Evolutionary conservation across 2,797 vertebrate genomes (phyloP).

Genomic region (Neostethus bicornis): DNA sequence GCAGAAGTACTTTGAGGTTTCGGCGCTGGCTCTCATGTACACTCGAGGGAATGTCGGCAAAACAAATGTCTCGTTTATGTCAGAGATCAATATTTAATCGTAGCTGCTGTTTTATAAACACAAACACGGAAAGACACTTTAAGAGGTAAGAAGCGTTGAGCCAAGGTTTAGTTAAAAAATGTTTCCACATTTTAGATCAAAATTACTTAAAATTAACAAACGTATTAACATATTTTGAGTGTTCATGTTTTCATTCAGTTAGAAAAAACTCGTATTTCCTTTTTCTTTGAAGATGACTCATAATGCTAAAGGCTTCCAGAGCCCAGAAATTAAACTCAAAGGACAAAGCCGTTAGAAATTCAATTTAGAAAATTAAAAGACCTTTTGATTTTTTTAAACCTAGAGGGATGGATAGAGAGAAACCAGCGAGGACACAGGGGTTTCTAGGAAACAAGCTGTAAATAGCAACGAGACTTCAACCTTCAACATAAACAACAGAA

Average conservation of each 20-base stretch:
- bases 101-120: conserved; percentile 32
- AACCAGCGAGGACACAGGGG: conserved; percentile 39
- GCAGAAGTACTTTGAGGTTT: conserved; percentile 7
- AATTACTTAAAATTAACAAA: neutral
- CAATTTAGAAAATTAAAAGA: conserved; percentile 54
- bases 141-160: neutral
- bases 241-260: conserved; percentile 6
- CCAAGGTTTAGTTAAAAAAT: conserved; percentile 11
- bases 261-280: conserved; percentile 1
- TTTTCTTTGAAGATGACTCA: conserved; percentile 7
- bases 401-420: conserved; percentile 9
- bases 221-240: too few relatives aligned
- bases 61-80: conserved; percentile 33
- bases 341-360: conserved; percentile 35
- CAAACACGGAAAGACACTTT: conserved; percentile 21
- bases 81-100: conserved; percentile 48
- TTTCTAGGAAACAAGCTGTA: conserved; percentile 65
- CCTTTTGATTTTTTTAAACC: conserved; percentile 28
- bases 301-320: conserved; percentile 37
- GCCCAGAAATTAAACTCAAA: conserved; percentile 8
- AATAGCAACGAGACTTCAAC: conserved; percentile 62
- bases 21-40: conserved; percentile 23
- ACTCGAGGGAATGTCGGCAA: conserved; percentile 7
- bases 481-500: conserved; percentile 36
- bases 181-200: neutral